These are phyloP conservation scores for Drosophila melanogaster DNA, from an alignment of 1,140 invertebrate genomes.

Conservation along the genomic window DNA sequence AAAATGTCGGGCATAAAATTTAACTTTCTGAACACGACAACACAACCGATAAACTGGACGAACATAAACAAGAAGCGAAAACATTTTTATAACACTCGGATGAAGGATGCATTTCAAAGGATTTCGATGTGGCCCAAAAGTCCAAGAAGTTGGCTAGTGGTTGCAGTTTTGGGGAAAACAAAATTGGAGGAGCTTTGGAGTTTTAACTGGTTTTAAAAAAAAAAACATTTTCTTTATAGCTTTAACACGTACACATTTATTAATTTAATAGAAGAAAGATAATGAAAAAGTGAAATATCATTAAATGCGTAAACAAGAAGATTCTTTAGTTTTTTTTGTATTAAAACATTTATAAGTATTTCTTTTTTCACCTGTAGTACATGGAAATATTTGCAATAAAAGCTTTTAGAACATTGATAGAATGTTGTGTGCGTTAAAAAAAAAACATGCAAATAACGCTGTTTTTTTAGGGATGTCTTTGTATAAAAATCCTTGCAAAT, in stretches of 20 bases:
- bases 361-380: too few species aligned
- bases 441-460: background rate
- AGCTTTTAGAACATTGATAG: background rate
- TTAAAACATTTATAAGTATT: too few species aligned
- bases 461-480: background rate
- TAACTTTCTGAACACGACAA: slow-evolving; percentile 54
- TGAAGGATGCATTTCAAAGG: slow-evolving; percentile 20
- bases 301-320: too few species aligned
- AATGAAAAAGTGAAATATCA: too few species aligned
- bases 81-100: slow-evolving; percentile 36
- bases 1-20: slow-evolving; percentile 59
- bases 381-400: too few species aligned
- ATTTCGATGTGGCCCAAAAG: background rate
- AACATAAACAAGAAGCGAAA: slow-evolving; percentile 55
- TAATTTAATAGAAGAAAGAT: too few species aligned
- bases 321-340: too few species aligned
- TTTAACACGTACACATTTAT: background rate
- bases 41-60: slow-evolving; percentile 25
- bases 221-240: background rate
- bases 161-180: slow-evolving; percentile 2
- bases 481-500: background rate
- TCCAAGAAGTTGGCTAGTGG: slow-evolving; percentile 5
- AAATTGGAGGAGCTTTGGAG: background rate
- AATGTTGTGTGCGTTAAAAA: background rate
- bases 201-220: background rate